Evolutionary conservation across 2,888 invertebrate genomes (phyloP).

Genomic region (Globia sparganii): DNA sequence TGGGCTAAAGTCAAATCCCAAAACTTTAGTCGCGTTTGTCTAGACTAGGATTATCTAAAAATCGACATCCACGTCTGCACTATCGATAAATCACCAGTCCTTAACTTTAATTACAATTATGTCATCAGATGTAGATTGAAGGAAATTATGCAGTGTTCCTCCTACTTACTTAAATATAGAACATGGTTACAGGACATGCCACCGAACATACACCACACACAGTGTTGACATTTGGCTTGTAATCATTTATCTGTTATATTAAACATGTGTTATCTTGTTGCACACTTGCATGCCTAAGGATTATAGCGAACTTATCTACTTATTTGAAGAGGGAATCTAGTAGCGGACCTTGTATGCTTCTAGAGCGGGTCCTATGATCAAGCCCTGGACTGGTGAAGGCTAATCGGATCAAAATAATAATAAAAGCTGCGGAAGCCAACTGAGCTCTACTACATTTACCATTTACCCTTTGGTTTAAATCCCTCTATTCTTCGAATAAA

Average conservation of each 20-base stretch:
- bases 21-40: not conserved
- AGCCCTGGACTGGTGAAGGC: no score
- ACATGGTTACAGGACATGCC: not conserved
- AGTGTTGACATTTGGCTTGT: slow-evolving; percentile 23
- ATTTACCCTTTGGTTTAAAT: slow-evolving; percentile 1
- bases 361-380: not conserved
- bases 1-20: not conserved
- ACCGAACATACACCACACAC: not conserved
- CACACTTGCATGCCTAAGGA: slow-evolving; percentile 13
- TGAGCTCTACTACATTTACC: not conserved
- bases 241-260: slow-evolving; percentile 28
- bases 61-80: no score
- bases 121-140: not conserved
- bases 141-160: not conserved
- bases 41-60: not conserved
- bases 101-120: not conserved
- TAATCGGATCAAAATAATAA: not conserved
- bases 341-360: not conserved
- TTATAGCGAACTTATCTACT: slow-evolving; percentile 23
- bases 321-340: slow-evolving; percentile 1
- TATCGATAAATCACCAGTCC: not conserved
- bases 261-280: slow-evolving; percentile 28
- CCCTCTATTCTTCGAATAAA: not conserved
- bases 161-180: not conserved
- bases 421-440: no score